Conservation (phyloP, 1,140 invertebrate species). For the Bombus confusus region DNA sequence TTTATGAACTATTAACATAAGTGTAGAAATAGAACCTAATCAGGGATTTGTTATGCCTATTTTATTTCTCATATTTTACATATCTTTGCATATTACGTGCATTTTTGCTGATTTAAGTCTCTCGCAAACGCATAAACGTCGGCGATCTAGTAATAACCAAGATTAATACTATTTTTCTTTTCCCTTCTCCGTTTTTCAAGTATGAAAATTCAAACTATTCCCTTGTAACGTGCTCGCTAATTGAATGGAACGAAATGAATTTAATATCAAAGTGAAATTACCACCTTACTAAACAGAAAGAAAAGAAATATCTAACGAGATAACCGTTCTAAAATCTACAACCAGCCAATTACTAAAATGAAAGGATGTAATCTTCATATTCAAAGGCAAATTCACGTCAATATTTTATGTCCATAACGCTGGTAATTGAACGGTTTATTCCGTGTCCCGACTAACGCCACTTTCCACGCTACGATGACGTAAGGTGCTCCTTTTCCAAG, state of each 20-base stretch:
- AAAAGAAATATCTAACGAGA: neutral
- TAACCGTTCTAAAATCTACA: neutral
- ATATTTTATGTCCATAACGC: slow-evolving; percentile 25
- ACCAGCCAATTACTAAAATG: neutral
- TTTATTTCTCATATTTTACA: neutral
- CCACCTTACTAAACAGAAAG: neutral
- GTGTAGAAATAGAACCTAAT: too few relatives aligned
- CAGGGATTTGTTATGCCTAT: neutral
- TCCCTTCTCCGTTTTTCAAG: neutral
- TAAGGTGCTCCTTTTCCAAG: slow-evolving; percentile 61
- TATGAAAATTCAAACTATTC: neutral
- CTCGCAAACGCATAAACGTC: too few relatives aligned
- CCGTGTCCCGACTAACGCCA: slow-evolving; percentile 51
- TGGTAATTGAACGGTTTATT: slow-evolving; percentile 63
- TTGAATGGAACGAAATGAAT: too few relatives aligned
- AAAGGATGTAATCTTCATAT: slow-evolving; percentile 3
- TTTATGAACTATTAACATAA: neutral
- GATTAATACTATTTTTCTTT: too few relatives aligned
- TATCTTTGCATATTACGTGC: neutral
- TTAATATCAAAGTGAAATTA: neutral
- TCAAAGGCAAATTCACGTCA: slow-evolving; percentile 27
- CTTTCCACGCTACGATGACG: slow-evolving; percentile 65
- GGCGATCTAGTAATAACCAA: too few relatives aligned
- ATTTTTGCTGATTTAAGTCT: too few relatives aligned
- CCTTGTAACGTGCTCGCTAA: neutral